Conservation (phyloP, 2,797 vertebrate species). For the Buceros bicornis region DNA sequence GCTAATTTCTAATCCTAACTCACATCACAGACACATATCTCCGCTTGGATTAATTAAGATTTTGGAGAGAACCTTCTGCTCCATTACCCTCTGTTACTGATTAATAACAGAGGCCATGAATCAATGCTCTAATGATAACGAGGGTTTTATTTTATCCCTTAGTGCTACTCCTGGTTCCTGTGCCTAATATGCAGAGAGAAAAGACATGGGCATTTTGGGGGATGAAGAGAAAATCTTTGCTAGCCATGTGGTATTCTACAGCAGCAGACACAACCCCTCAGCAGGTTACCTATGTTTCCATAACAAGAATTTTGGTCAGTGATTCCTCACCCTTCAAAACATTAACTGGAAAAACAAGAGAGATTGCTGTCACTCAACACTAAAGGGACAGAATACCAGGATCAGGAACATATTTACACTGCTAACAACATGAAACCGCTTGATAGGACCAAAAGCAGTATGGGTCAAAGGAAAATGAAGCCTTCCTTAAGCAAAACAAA, state of each 20-base stretch:
- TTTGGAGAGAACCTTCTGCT: constrained; percentile 46
- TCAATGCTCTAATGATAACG: constrained; percentile 29
- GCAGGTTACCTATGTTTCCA: neutral
- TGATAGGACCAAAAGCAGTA: neutral
- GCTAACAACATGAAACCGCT: neutral
- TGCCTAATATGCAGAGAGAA: neutral
- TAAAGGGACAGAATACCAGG: neutral
- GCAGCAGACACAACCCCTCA: neutral
- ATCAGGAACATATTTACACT: neutral
- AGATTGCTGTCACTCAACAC: neutral
- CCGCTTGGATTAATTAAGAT: constrained; percentile 54
- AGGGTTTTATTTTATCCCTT: constrained; percentile 13
- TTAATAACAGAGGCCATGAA: constrained; percentile 40
- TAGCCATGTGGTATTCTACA: neutral
- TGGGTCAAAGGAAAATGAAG: neutral
- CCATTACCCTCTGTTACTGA: constrained; percentile 46
- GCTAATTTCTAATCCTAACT: constrained; percentile 48
- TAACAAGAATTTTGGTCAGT: neutral
- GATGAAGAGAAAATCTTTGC: neutral
- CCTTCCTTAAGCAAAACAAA: neutral
- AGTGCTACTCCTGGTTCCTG: neutral
- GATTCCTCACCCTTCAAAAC: neutral
- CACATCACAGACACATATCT: constrained; percentile 19
- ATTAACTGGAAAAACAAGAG: neutral
- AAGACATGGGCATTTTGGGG: neutral